phyloP scores from a whole-genome alignment of 64 coral and sea anemone genomes.

The Orbicella faveolata region DNA sequence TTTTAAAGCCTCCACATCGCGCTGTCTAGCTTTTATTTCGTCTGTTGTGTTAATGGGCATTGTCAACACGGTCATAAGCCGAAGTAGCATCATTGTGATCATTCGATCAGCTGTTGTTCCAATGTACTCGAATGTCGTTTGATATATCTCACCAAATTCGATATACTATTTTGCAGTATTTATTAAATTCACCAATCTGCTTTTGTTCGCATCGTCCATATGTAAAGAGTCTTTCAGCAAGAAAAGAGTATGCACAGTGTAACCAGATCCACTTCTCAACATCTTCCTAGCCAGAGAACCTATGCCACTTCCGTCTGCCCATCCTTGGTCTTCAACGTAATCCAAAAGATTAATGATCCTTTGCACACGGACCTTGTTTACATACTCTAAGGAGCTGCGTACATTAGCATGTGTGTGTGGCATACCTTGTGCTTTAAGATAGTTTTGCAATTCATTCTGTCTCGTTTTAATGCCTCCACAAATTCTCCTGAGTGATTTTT shows the following conservation, averaged over 20 bases:
- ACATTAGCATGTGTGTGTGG: conserved; percentile 6
- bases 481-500: background rate
- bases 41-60: background rate
- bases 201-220: background rate
- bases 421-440: background rate
- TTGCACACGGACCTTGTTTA: background rate
- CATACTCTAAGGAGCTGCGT: background rate
- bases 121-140: conserved; percentile 37
- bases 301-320: conserved; percentile 47
- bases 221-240: conserved; percentile 42
- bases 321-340: conserved; percentile 59
- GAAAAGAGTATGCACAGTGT: conserved; percentile 39
- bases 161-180: conserved; percentile 60
- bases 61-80: conserved; percentile 53
- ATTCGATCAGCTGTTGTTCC: conserved; percentile 74
- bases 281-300: conserved; percentile 48
- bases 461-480: background rate
- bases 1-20: conserved; percentile 50
- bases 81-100: conserved; percentile 32
- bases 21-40: conserved; percentile 12
- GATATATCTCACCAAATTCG: conserved; percentile 59
- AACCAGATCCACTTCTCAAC: conserved; percentile 30
- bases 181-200: background rate
- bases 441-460: background rate
- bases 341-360: conserved; percentile 7